Evolutionary conservation across 2,113 vertebrate species (phyloP).

Genomic region (Galeopterus variegatus): DNA sequence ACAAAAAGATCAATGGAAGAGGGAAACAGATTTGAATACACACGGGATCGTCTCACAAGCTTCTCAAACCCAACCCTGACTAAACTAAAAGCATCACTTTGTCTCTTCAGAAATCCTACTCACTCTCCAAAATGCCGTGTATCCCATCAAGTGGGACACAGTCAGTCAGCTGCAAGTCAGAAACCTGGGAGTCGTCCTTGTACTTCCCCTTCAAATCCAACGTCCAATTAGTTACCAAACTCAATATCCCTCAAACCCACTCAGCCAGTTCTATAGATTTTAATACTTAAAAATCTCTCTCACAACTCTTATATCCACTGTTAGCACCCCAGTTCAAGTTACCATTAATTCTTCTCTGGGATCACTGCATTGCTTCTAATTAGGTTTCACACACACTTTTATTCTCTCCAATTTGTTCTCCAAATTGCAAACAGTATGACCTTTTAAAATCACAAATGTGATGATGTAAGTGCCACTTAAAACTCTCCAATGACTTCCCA

Average conservation of each 20-base stretch:
- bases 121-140: neutral
- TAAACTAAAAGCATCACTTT: neutral
- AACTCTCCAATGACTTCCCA: neutral
- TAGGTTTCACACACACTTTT: neutral
- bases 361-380: neutral
- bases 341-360: neutral
- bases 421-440: neutral
- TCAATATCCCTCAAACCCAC: neutral
- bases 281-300: neutral
- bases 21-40: neutral
- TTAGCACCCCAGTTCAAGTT: neutral
- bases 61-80: neutral
- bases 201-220: neutral
- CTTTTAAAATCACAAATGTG: slow-evolving; percentile 40
- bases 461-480: neutral
- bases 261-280: neutral
- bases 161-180: neutral
- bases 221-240: neutral
- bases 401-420: neutral
- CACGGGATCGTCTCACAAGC: neutral
- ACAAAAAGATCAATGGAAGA: neutral
- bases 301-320: neutral
- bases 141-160: neutral
- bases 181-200: neutral
- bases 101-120: neutral